These are phyloP conservation scores for Cremastinae sp. DNA, from an alignment of 2,888 invertebrate species.

Conservation along the genomic window DNA sequence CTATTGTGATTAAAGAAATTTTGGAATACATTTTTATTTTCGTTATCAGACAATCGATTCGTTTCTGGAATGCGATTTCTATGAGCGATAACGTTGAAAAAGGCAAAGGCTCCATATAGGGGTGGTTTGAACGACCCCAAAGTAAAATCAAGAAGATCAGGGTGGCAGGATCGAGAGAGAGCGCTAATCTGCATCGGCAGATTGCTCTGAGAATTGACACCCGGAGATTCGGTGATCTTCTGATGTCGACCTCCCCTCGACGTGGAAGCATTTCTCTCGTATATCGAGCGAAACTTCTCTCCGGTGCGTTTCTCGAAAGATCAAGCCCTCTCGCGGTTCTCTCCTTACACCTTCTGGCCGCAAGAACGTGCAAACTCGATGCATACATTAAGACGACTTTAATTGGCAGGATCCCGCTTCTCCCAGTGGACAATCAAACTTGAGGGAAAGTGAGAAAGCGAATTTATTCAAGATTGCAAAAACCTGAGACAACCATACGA, in stretches of 20 bases:
- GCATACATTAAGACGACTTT: constrained; percentile 78
- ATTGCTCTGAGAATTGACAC: constrained; percentile 80
- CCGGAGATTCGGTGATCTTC: constrained; percentile 67
- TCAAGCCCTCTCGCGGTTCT: constrained; percentile 61
- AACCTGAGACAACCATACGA: constrained; percentile 29
- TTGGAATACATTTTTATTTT: not conserved
- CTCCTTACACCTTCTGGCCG: constrained; percentile 65
- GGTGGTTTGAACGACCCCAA: constrained; percentile 35
- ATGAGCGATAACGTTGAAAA: constrained; percentile 36
- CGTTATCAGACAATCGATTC: constrained; percentile 13
- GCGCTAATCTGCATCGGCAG: constrained; percentile 79
- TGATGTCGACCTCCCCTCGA: constrained; percentile 8
- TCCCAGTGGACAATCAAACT: constrained; percentile 65
- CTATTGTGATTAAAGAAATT: not conserved
- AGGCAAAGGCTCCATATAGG: constrained; percentile 19
- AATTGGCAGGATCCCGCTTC: constrained; percentile 70
- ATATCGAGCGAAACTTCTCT: constrained; percentile 19
- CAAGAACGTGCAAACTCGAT: constrained; percentile 76
- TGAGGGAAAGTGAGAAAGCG: constrained; percentile 1
- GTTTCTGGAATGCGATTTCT: constrained; percentile 47
- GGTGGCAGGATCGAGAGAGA: constrained; percentile 56
- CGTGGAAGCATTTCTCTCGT: constrained; percentile 22
- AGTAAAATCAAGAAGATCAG: constrained; percentile 46
- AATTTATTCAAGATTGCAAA: constrained; percentile 11
- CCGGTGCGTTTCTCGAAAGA: constrained; percentile 47